Evolutionary conservation across 2,797 vertebrate genomes (phyloP).

Genomic region (Pseudochromis fuscus): DNA sequence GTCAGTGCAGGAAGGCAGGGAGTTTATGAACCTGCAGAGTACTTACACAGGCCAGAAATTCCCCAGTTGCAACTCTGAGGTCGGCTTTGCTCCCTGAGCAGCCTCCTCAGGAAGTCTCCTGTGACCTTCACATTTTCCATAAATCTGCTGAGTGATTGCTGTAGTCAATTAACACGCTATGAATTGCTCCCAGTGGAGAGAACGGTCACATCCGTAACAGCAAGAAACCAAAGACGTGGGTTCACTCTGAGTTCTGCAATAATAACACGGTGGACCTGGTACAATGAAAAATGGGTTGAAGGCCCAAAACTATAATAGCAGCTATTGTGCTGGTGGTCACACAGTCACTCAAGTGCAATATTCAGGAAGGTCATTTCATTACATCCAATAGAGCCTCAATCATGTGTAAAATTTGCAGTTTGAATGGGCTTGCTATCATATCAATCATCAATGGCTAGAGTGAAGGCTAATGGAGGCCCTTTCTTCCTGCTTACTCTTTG

Average conservation of each 20-base stretch:
- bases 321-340: conserved; percentile 92
- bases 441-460: conserved; percentile 89
- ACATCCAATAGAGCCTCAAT: conserved; percentile 95
- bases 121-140: conserved; percentile 75
- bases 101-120: conserved; percentile 71
- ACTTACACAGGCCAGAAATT: conserved; percentile 63
- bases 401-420: conserved; percentile 95
- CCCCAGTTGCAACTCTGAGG: conserved; percentile 46
- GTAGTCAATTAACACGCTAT: conserved; percentile 82
- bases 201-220: conserved; percentile 75
- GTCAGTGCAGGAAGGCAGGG: conserved; percentile 37
- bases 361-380: conserved; percentile 96
- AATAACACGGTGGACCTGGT: conserved; percentile 85
- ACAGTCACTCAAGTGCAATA: conserved; percentile 89
- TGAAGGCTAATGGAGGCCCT: conserved; percentile 90
- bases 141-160: conserved; percentile 80
- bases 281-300: conserved; percentile 91
- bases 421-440: conserved; percentile 92
- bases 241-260: conserved; percentile 75
- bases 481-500: conserved; percentile 92
- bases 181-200: conserved; percentile 75
- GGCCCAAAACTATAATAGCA: conserved; percentile 91
- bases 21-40: conserved; percentile 63
- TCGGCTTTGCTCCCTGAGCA: conserved; percentile 58
- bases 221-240: conserved; percentile 75